A percentile compares a stretch with the other conserved stretches of the same genome.
Evolutionary conservation across 64 coral and sea anemone species (phyloP).

Genomic region (Hydrozoanthus tunicans): DNA sequence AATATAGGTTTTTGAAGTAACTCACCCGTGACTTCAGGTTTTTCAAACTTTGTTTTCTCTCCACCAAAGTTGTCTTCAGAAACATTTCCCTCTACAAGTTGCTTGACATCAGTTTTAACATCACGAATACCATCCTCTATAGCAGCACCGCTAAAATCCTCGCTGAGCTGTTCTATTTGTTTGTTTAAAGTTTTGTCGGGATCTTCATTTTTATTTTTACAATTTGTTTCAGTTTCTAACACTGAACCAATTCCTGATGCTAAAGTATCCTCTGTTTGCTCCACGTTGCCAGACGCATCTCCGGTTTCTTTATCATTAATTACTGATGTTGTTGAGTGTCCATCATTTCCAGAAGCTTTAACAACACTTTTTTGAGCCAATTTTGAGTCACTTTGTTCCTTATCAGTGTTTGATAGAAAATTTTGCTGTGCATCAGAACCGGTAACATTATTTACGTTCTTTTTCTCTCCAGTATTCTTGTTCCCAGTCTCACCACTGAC

Average conservation of each 20-base stretch:
- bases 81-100: not conserved
- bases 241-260: not conserved
- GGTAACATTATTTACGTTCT: not conserved
- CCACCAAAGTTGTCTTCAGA: not conserved
- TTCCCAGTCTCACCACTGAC: conserved; percentile 27
- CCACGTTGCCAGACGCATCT: not conserved
- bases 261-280: conserved; percentile 5
- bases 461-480: not conserved
- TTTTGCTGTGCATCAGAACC: not conserved
- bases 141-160: not conserved
- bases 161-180: not conserved
- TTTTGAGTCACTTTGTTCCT: not conserved
- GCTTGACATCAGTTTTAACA: not conserved
- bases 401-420: not conserved
- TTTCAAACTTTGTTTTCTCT: not conserved
- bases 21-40: not conserved
- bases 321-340: not conserved
- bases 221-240: not conserved
- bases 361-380: not conserved
- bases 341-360: not conserved
- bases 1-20: not conserved
- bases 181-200: not conserved
- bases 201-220: not conserved
- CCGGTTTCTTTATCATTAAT: not conserved
- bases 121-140: not conserved